These are phyloP conservation scores for Odontamblyopus rebecca DNA, from an alignment of 2,797 vertebrate genomes.

Conservation along the genomic window DNA sequence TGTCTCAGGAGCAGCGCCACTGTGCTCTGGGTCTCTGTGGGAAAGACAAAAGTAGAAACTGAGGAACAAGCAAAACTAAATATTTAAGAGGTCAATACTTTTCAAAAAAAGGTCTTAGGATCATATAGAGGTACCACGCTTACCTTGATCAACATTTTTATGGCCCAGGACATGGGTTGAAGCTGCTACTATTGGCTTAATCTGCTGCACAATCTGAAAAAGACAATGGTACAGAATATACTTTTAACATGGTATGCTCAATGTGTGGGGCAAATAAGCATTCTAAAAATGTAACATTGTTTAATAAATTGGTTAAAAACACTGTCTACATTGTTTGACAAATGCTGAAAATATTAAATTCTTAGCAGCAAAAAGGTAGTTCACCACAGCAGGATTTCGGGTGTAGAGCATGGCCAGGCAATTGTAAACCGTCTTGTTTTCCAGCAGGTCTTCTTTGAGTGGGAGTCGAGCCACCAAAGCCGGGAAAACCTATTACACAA, in stretches of 20 bases:
- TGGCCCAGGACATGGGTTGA: constrained; percentile 61
- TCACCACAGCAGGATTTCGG: constrained; percentile 70
- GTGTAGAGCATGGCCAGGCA: constrained; percentile 84
- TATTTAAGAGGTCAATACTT: neutral
- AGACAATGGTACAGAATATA: neutral
- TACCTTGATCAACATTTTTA: constrained; percentile 70
- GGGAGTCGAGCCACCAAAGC: constrained; percentile 81
- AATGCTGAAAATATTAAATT: neutral
- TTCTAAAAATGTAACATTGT: too few species aligned
- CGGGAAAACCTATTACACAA: constrained; percentile 80
- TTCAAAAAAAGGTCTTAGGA: neutral
- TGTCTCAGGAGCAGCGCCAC: constrained; percentile 72
- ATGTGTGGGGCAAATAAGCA: neutral
- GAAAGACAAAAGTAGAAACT: constrained; percentile 8
- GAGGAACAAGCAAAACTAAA: neutral
- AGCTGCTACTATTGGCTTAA: constrained; percentile 71
- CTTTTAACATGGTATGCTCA: neutral
- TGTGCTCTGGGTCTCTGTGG: constrained; percentile 76
- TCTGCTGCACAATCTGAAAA: constrained; percentile 62
- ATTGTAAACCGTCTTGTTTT: constrained; percentile 84
- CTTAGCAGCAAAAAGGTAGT: neutral
- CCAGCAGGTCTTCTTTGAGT: constrained; percentile 87
- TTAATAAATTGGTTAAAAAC: constrained; percentile 1
- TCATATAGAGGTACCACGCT: constrained; percentile 13
- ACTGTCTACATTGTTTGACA: neutral